Conservation (phyloP, 2,113 vertebrate species). For the Cygnus buccinator region DNA sequence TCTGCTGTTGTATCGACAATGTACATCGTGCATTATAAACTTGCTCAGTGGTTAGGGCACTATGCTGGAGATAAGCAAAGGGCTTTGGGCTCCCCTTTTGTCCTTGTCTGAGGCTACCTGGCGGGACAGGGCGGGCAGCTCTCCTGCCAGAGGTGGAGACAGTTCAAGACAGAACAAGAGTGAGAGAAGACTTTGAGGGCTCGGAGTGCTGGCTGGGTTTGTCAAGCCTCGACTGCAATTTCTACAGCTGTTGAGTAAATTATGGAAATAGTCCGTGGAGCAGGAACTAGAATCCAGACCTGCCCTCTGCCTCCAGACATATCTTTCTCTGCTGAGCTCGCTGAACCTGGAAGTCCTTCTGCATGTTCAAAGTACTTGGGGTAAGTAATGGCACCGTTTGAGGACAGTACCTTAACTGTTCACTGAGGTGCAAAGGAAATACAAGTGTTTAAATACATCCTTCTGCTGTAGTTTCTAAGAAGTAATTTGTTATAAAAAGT, state of each 20-base stretch:
- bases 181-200: not conserved
- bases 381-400: not conserved
- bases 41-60: not conserved
- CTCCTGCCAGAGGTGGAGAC: not conserved
- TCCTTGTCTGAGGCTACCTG: not conserved
- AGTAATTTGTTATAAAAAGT: not conserved
- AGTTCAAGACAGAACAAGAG: not conserved
- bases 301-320: not conserved
- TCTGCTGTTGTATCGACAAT: not conserved
- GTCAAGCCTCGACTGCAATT: not conserved
- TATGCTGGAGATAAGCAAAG: rapidly evolving
- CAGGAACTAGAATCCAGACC: not conserved
- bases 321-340: not conserved
- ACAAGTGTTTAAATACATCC: not conserved
- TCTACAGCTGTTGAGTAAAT: not conserved
- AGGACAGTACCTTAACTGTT: not conserved
- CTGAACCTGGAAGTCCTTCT: not conserved
- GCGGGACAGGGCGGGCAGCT: not conserved
- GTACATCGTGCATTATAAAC: not conserved
- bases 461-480: not conserved
- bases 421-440: not conserved
- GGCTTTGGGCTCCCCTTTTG: not conserved
- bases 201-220: not conserved
- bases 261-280: not conserved
- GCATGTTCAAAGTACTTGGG: not conserved